A percentile compares a stretch with the other conserved stretches of the same genome.
These are phyloP conservation scores for Melolontha melolontha DNA, from an alignment of 2,888 invertebrate genomes.

Conservation along the genomic window DNA sequence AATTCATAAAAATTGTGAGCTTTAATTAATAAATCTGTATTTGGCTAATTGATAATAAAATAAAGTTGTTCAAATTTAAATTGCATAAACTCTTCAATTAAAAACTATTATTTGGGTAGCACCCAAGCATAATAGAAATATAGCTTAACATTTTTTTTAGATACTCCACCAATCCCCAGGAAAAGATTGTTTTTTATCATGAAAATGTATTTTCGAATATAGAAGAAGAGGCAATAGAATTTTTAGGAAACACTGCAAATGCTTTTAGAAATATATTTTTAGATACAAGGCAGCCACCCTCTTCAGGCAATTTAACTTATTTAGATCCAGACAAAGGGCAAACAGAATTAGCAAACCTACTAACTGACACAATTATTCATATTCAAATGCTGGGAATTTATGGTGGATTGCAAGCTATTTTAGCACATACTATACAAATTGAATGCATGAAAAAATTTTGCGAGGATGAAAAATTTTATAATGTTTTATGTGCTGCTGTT, in stretches of 20 bases:
- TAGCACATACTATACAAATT: conserved; percentile 72
- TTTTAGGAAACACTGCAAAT: conserved; percentile 10
- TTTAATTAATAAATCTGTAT: too few species aligned
- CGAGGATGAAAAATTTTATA: conserved; percentile 61
- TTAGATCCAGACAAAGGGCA: conserved; percentile 55
- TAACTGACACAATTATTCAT: conserved; percentile 61
- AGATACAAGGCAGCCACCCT: neutral
- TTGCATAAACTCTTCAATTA: too few species aligned
- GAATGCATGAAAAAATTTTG: conserved; percentile 71
- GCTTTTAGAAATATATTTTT: conserved; percentile 11
- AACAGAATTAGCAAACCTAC: conserved; percentile 54
- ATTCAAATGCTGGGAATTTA: conserved; percentile 70
- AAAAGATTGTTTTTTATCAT: conserved; percentile 51
- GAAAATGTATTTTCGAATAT: neutral
- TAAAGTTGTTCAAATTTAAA: too few species aligned
- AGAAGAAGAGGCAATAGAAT: conserved; percentile 6
- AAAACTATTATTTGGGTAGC: too few species aligned
- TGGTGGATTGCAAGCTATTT: conserved; percentile 71
- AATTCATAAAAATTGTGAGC: too few species aligned
- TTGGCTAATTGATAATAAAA: too few species aligned
- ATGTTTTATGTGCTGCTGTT: conserved; percentile 58
- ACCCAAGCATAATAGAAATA: too few species aligned
- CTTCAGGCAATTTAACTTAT: conserved; percentile 46
- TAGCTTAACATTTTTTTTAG: conserved; percentile 53
- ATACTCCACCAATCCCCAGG: conserved; percentile 67